phyloP scores from a whole-genome alignment of 2,888 invertebrate species.

The Diarsia rubi region DNA sequence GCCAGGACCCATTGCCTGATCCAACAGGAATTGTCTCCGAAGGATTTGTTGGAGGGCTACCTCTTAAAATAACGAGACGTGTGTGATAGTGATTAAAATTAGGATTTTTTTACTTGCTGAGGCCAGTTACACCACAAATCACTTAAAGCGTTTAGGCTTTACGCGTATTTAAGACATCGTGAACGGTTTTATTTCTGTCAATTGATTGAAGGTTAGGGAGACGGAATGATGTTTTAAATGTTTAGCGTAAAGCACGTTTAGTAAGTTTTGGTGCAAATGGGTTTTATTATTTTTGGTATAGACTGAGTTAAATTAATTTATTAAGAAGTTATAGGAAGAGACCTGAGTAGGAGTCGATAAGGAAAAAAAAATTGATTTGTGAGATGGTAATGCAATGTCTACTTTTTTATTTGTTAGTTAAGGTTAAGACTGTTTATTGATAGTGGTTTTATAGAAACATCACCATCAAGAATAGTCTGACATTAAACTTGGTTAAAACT shows the following conservation, averaged over 20 bases:
- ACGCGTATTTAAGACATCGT: neutral
- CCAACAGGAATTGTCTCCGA: slow-evolving; percentile 80
- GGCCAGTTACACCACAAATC: neutral
- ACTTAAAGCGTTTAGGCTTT: neutral
- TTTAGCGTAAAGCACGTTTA: neutral
- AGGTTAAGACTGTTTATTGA: neutral
- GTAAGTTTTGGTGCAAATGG: neutral
- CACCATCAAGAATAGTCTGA: neutral
- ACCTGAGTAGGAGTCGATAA: neutral
- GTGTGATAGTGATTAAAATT: slow-evolving; percentile 30
- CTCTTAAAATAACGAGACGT: slow-evolving; percentile 76
- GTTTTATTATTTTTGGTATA: neutral
- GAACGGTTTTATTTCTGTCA: neutral
- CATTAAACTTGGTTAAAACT: neutral
- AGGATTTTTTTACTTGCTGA: neutral
- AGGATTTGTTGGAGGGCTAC: slow-evolving; percentile 80
- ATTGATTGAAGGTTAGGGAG: neutral
- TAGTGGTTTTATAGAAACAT: neutral
- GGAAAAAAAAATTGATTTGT: neutral
- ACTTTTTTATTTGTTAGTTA: neutral
- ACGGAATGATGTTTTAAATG: neutral
- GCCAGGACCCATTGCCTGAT: slow-evolving; percentile 75
- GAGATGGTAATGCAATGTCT: neutral
- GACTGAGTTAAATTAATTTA: slow-evolving; percentile 18
- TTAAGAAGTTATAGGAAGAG: neutral